A percentile compares a stretch with the other conserved stretches of the same genome.
Evolutionary conservation across 1,140 invertebrate species (phyloP).

Genomic region (Microplitis demolitor): DNA sequence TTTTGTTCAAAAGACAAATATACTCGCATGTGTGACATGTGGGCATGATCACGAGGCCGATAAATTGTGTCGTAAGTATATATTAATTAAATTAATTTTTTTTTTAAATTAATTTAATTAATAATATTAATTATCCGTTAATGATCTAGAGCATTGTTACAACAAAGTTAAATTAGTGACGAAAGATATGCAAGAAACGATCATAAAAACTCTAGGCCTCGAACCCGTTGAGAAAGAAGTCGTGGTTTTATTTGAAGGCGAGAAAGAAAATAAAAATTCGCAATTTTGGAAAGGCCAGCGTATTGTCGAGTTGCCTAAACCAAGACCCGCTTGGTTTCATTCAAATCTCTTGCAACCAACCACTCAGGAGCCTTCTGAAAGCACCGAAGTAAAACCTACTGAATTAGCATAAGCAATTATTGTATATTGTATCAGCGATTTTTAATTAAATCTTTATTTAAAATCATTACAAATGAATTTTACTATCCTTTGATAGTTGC

Average conservation of each 20-base stretch:
- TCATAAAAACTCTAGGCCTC: slow-evolving; percentile 71
- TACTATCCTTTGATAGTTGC: no score
- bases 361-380: slow-evolving; percentile 68
- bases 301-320: slow-evolving; percentile 76
- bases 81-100: slow-evolving; percentile 21
- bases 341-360: slow-evolving; percentile 80
- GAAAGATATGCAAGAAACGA: slow-evolving; percentile 74
- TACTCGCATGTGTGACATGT: slow-evolving; percentile 77
- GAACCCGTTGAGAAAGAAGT: slow-evolving; percentile 82
- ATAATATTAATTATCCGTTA: background rate
- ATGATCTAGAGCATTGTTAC: slow-evolving; percentile 76
- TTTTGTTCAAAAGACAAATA: slow-evolving; percentile 72
- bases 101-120: background rate
- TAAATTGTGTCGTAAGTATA: slow-evolving; percentile 76
- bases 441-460: no score
- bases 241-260: slow-evolving; percentile 81
- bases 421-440: background rate
- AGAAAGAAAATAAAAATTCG: slow-evolving; percentile 64
- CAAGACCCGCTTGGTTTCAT: slow-evolving; percentile 78
- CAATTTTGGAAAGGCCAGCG: slow-evolving; percentile 68
- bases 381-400: slow-evolving; percentile 73
- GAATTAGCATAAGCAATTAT: slow-evolving; percentile 66
- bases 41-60: slow-evolving; percentile 79
- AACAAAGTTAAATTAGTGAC: slow-evolving; percentile 80
- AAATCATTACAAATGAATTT: no score